Evolutionary conservation across 2,888 invertebrate species (phyloP), one percentile per base, ranked within the genome.

Genomic region (Timandra comae): DNA sequence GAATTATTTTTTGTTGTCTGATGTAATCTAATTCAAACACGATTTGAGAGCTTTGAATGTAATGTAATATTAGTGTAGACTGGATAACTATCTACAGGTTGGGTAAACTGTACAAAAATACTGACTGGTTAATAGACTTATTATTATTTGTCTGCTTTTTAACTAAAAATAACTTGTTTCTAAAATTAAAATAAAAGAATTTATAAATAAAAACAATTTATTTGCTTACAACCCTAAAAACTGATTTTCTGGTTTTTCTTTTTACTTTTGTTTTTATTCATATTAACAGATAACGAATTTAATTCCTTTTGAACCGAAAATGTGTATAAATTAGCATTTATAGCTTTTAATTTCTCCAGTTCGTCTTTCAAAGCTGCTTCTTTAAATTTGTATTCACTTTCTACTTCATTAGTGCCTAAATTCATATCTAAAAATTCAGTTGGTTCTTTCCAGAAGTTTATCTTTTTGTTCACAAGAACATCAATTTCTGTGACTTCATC

Each of bases 291-390:
- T 35, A 60, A 40, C 49, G 63, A 46, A 28, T 64, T 56, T 21
- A 88, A 58, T 33, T 85, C 58, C 40, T 87, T 85, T 39, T 87
- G 70, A 30, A 87, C 62, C 21, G 87, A 78, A 56, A 84, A 78
- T 43, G 87, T 64, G 71, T 88, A 91, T 39, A 91, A 71, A 58
- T 88, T 84, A 7, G 85, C 77, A 71, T 91, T 91, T 8, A 88
- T 81, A 41, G 71, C 67, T 54, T 88, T 87, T 21, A 90, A 62
- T 43, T 75, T 81, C 9, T 77, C 67, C 35, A 90, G 68, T 71
- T 91, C 88, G 24, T 75, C 67, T 34, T 77, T 71, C 20, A 88
- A 42, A 22, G 60, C 56, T 21, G 45, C 46, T 41, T 78, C 75
- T 37, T 67, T 73, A 22, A 58, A 44, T 33, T 70, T 75, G 19